A percentile compares a stretch with the other conserved stretches of the same genome.
phyloP scores from a whole-genome alignment of 2,888 invertebrate species.

The Orthonevra nobilis region DNA sequence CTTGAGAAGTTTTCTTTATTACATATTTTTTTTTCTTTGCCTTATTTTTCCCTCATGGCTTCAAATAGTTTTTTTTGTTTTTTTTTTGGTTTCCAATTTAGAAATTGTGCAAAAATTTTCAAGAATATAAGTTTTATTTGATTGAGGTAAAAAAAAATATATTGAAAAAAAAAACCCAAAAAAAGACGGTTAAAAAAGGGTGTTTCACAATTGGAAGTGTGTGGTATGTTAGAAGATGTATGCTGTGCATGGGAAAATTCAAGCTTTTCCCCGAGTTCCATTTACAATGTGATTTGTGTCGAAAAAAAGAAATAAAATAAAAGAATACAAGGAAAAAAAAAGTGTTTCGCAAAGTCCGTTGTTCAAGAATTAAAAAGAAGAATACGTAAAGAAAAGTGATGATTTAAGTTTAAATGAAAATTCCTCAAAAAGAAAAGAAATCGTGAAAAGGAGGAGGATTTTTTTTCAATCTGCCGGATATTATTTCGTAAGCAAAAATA shows the following conservation, averaged over 20 bases:
- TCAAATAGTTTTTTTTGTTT: no score
- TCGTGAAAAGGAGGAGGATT: constrained; percentile 36
- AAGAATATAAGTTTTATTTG: constrained; percentile 7
- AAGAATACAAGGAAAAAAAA: constrained; percentile 38
- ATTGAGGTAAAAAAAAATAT: not conserved
- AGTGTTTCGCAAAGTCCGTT: no score
- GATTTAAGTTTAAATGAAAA: no score
- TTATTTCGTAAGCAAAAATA: constrained; percentile 35
- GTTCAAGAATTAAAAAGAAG: no score
- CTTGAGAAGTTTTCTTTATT: constrained; percentile 16
- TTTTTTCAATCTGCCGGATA: constrained; percentile 5
- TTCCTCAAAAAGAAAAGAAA: not conserved
- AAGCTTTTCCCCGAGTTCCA: constrained; percentile 47
- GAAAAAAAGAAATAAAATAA: constrained; percentile 33
- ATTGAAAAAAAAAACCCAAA: constrained; percentile 13
- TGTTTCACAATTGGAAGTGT: constrained; percentile 65
- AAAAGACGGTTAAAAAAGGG: constrained; percentile 66
- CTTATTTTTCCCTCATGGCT: no score
- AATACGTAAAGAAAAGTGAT: no score
- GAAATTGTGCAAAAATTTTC: constrained; percentile 30
- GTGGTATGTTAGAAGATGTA: constrained; percentile 56
- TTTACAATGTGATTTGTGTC: constrained; percentile 61
- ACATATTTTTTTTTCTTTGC: constrained; percentile 10
- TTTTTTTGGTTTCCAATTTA: not conserved
- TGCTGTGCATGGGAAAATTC: constrained; percentile 66